Evolutionary conservation across 2,797 vertebrate species (phyloP).

Genomic region (Chelon auratus): DNA sequence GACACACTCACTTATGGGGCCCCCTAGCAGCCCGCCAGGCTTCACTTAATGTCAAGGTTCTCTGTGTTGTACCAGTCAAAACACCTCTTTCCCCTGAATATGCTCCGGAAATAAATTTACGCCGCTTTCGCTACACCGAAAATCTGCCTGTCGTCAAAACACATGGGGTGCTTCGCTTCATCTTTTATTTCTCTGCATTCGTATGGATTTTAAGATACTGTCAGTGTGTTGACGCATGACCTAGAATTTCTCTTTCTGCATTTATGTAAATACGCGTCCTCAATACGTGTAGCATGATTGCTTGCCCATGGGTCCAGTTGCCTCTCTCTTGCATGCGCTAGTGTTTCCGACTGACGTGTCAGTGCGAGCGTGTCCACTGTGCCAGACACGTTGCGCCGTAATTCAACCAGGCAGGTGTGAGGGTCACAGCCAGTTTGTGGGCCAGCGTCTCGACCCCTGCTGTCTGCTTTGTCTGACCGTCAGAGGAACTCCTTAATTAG

Average conservation of each 20-base stretch:
- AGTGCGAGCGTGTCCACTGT: conserved; percentile 45
- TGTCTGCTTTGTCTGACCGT: conserved; percentile 78
- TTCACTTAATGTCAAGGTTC: conserved; percentile 55
- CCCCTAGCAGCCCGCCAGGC: conserved; percentile 45
- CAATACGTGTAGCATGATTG: neutral
- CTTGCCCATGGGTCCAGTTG: neutral
- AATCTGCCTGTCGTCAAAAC: neutral
- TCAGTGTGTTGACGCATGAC: neutral
- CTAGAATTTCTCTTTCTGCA: neutral
- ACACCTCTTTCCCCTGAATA: neutral
- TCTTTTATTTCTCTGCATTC: neutral
- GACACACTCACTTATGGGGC: conserved; percentile 79
- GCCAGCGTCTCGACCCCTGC: conserved; percentile 75
- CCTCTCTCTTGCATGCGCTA: conserved; percentile 42
- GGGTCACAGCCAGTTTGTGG: conserved; percentile 81
- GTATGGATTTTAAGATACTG: neutral
- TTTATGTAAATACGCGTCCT: neutral
- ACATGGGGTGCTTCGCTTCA: neutral
- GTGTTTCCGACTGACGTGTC: conserved; percentile 35
- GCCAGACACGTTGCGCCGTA: conserved; percentile 61
- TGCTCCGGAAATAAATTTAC: neutral
- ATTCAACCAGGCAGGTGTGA: conserved; percentile 81
- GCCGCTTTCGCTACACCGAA: neutral
- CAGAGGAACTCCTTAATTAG: conserved; percentile 81
- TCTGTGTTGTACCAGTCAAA: conserved; percentile 29